Evolutionary conservation across 2,797 vertebrate genomes (phyloP).

Genomic region (Notolepis coatsorum): DNA sequence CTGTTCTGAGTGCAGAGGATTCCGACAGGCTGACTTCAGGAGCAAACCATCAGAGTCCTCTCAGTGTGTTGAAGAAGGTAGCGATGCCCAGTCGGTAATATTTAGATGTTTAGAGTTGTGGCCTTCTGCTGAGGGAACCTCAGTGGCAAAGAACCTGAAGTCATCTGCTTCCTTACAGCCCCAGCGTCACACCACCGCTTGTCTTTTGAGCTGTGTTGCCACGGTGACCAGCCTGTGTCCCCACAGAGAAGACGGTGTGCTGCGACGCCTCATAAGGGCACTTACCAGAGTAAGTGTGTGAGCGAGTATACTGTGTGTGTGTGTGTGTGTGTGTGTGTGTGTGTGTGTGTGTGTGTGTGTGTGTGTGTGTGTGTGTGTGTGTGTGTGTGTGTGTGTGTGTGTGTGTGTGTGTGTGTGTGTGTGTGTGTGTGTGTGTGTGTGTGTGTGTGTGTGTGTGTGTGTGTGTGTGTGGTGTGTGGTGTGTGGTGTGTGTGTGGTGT

Average conservation of each 20-base stretch:
- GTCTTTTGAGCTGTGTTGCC: conserved; percentile 81
- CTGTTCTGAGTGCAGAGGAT: conserved; percentile 76
- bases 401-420: neutral
- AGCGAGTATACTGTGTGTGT: neutral
- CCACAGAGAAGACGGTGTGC: conserved; percentile 77
- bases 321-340: neutral
- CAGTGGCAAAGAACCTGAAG: too few species aligned
- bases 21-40: conserved; percentile 54
- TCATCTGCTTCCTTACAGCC: conserved; percentile 71
- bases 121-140: too few species aligned
- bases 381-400: neutral
- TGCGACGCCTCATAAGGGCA: conserved; percentile 74
- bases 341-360: neutral
- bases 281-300: conserved; percentile 79
- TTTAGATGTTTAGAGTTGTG: too few species aligned
- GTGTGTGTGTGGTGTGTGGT: neutral
- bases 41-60: conserved; percentile 50
- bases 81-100: neutral
- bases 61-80: conserved; percentile 76
- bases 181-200: conserved; percentile 79
- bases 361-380: conserved; percentile 1
- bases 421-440: conserved; percentile 3
- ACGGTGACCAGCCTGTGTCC: conserved; percentile 79
- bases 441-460: neutral
- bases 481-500: conserved; percentile 1